Base-by-base conservation (phyloP, 2,113 vertebrate species). In the Hemichromis elongatus region DNA sequence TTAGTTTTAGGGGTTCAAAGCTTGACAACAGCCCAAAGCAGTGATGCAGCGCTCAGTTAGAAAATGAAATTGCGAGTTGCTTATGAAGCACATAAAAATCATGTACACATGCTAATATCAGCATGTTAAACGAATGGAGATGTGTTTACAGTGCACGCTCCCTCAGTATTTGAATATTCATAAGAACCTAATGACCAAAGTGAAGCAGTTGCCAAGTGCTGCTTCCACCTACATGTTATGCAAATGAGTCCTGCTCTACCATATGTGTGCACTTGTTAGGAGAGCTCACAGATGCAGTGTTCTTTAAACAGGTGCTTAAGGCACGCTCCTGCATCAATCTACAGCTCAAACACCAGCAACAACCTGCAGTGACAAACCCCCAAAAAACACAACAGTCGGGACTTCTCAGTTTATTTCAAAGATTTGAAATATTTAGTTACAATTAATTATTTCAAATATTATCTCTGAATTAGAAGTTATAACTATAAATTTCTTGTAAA, bases 151-250 rank as follows among this genome's bases (percentile, higher is more conserved):
- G 53, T 42, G 37, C 66, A 13, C 40, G 63, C 21, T 77, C 55
- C 45, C 77, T 79, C 40, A 1, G 33, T 2, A 26, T 86, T 75
- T 92, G 53, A 86, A 91, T 92, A 91, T 94, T 90, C 91, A 93
- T 93, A 82, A 89, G 80, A 84, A 88, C 88, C 92, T 92, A 94
- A 93, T 88, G 91, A 94, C 92, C 87, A 91, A 91, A 90, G 78
- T 66, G 56, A 92, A 59, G 80, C 86, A 45, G 86, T 91, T 83
- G 89, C 82, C 79, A 80, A 90, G 89, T 83, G 84, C 86, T 47
- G 61, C 85, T 81, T 92, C 93, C 91, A 92, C 91, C 93, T 92
- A 88, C 89, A 82, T 63, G 80, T 4, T 83, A 92, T 93, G 93
- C 77, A 92, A 88, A 93, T 93, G 61, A 90, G 79, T 24, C 13